These are phyloP conservation scores for Eretmochelys imbricata DNA, from an alignment of 2,113 vertebrate species.

Conservation along the genomic window DNA sequence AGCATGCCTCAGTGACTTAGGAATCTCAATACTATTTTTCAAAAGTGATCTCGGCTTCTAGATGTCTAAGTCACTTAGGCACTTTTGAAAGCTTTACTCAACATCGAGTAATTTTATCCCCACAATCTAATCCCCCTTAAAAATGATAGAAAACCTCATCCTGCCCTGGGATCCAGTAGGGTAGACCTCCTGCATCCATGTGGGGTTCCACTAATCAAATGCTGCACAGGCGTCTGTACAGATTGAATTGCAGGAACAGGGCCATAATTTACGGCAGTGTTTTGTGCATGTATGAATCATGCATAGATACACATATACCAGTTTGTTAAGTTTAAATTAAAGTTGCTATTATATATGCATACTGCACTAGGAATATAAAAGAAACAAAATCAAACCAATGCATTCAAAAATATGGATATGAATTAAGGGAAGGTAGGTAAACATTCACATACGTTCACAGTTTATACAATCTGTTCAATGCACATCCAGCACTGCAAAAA, in stretches of 20 bases:
- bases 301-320: neutral
- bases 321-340: neutral
- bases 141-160: neutral
- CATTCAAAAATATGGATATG: neutral
- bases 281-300: neutral
- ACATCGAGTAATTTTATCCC: neutral
- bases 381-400: neutral
- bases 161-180: neutral
- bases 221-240: accelerated
- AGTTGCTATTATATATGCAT: neutral
- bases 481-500: neutral
- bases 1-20: neutral
- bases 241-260: neutral
- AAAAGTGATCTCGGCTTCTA: neutral
- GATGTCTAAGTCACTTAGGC: neutral
- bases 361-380: neutral
- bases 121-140: neutral
- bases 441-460: neutral
- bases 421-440: neutral
- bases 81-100: neutral
- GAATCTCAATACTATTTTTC: neutral
- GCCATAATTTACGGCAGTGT: neutral
- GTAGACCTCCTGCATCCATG: neutral
- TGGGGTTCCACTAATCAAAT: neutral
- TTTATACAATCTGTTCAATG: neutral